Percentiles rank a stretch among this genome's conserved stretches.
phyloP scores from a whole-genome alignment of 2,113 vertebrate genomes.

The Pogona vitticeps region DNA sequence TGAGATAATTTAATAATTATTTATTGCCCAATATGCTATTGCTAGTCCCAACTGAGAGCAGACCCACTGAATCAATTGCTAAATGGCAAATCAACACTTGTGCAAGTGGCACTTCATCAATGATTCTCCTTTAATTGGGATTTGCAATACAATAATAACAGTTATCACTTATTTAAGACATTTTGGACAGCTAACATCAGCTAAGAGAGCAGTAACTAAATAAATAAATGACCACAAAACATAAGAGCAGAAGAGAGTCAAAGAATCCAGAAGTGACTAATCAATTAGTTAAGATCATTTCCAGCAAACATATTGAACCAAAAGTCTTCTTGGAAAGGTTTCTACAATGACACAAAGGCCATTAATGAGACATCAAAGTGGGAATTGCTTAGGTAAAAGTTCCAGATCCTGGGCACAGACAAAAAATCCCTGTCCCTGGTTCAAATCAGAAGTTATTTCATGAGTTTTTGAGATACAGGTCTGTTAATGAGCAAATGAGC shows the following conservation, averaged over 20 bases:
- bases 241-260: too few relatives aligned
- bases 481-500: too few relatives aligned
- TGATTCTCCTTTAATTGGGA: too few relatives aligned
- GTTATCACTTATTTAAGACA: not conserved
- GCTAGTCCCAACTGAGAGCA: too few relatives aligned
- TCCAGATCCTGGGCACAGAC: too few relatives aligned
- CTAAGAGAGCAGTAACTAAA: not conserved
- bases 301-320: not conserved
- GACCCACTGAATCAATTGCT: not conserved
- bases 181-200: not conserved
- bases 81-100: not conserved
- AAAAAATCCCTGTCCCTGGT: not conserved
- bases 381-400: too few relatives aligned
- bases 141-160: too few relatives aligned
- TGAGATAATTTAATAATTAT: not conserved
- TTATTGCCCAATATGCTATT: not conserved
- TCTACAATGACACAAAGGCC: not conserved
- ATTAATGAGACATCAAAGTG: not conserved
- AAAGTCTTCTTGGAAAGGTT: not conserved
- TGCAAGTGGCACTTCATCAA: too few relatives aligned
- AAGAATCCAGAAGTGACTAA: not conserved
- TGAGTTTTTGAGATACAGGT: not conserved
- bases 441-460: not conserved
- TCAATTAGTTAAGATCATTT: not conserved
- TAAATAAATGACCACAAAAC: not conserved